These are phyloP conservation scores for Dione juno DNA, from an alignment of 2,888 invertebrate genomes.

Conservation along the genomic window DNA sequence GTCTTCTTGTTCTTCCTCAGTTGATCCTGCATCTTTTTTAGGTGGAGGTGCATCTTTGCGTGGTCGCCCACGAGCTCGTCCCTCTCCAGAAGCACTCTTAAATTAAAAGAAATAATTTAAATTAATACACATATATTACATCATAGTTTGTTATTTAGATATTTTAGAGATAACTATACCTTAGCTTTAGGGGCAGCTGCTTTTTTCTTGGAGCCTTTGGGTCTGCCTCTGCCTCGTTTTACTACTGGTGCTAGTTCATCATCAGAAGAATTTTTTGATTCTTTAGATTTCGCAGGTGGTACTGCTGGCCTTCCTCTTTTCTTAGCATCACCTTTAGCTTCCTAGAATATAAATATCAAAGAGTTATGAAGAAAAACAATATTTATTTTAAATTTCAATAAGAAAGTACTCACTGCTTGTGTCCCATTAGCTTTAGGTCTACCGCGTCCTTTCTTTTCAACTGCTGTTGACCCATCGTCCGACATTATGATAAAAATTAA, in stretches of 20 bases:
- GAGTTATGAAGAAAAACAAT: slow-evolving; percentile 17
- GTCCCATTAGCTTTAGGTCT: slow-evolving; percentile 81
- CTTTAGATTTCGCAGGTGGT: slow-evolving; percentile 74
- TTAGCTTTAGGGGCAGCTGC: slow-evolving; percentile 72
- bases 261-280: slow-evolving; percentile 80
- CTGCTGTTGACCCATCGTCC: slow-evolving; percentile 80
- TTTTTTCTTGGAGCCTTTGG: slow-evolving; percentile 83
- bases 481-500: slow-evolving; percentile 68
- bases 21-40: slow-evolving; percentile 77
- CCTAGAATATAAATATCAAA: slow-evolving; percentile 56
- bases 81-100: slow-evolving; percentile 71
- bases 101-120: slow-evolving; percentile 29
- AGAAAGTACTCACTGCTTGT: slow-evolving; percentile 62
- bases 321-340: slow-evolving; percentile 77
- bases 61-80: slow-evolving; percentile 76
- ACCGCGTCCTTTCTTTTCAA: slow-evolving; percentile 82
- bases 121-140: neutral
- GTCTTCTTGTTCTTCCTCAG: slow-evolving; percentile 80
- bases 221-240: slow-evolving; percentile 82
- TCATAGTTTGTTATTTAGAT: too few species aligned
- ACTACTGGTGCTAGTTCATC: slow-evolving; percentile 81
- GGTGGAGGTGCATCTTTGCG: slow-evolving; percentile 79
- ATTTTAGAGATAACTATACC: slow-evolving; percentile 60
- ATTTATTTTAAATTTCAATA: neutral
- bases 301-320: slow-evolving; percentile 77